A percentile compares a stretch with the other conserved stretches of the same genome.
Conservation (phyloP, 2,113 vertebrate species). For the Sapajus apella region DNA sequence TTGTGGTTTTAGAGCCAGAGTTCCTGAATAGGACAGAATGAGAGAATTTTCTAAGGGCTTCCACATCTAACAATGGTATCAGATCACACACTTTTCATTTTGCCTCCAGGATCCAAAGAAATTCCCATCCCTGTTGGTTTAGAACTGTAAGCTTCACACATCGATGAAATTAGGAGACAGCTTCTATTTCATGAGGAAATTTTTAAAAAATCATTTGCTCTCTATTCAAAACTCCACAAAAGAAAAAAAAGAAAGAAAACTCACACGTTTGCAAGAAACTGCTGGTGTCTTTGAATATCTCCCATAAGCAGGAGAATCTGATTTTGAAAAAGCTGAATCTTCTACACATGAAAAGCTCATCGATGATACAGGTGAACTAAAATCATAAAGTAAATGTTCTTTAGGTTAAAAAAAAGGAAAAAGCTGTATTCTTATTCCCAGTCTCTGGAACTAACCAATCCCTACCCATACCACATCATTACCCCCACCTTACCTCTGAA, state of each 20-base stretch:
- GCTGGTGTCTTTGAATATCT: conserved; percentile 52
- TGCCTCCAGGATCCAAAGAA: conserved; percentile 17
- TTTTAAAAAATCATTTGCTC: background rate
- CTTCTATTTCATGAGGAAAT: conserved; percentile 41
- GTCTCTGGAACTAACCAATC: background rate
- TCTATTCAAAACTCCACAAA: conserved; percentile 55
- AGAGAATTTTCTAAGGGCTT: conserved; percentile 9
- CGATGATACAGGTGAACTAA: conserved; percentile 21
- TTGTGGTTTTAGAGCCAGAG: background rate
- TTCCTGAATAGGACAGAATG: background rate
- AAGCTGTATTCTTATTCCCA: background rate
- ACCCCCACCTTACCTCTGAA: background rate
- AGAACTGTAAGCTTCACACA: conserved; percentile 15
- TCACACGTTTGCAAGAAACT: conserved; percentile 44
- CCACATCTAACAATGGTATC: background rate
- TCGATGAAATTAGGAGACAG: conserved; percentile 54
- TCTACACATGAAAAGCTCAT: background rate
- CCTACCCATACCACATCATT: too few species aligned
- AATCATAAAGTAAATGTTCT: background rate
- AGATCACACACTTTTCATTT: conserved; percentile 37
- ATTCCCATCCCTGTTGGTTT: conserved; percentile 18
- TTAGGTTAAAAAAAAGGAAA: background rate
- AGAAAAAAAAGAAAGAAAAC: conserved; percentile 53
- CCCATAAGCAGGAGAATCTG: conserved; percentile 6
- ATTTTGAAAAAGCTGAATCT: background rate